Conservation (phyloP, 23 tunicate species). For the Corella eumyota region DNA sequence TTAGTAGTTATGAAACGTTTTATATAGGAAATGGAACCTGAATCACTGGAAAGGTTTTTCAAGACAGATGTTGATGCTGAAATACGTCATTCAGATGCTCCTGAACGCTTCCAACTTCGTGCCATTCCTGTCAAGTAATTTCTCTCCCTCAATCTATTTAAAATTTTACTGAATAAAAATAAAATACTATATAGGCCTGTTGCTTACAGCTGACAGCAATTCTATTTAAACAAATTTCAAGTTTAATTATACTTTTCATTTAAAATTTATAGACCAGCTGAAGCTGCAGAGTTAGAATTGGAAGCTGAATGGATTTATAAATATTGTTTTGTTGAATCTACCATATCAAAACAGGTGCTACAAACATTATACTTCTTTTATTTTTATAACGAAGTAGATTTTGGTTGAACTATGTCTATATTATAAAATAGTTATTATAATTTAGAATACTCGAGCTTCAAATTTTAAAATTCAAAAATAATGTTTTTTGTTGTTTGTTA, state of each 20-base stretch:
- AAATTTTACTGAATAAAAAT: neutral
- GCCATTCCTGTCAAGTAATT: conserved; percentile 75
- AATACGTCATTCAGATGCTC: conserved; percentile 69
- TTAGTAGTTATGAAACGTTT: neutral
- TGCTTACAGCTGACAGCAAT: neutral
- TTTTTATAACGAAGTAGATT: neutral
- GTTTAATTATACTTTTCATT: neutral
- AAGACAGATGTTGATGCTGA: conserved; percentile 86
- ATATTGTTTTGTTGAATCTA: conserved; percentile 69
- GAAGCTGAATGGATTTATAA: conserved; percentile 98
- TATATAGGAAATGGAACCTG: conserved; percentile 86
- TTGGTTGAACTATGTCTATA: neutral
- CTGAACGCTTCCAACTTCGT: conserved; percentile 91
- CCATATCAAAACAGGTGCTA: conserved; percentile 74
- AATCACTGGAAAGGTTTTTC: conserved; percentile 66
- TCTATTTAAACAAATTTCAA: neutral
- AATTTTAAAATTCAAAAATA: neutral
- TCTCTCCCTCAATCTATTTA: neutral
- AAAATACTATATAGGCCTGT: neutral
- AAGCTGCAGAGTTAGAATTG: conserved; percentile 53
- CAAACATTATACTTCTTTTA: neutral
- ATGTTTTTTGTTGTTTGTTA: neutral
- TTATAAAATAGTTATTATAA: too few relatives aligned
- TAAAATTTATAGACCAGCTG: conserved; percentile 42
- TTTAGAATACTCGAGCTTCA: too few relatives aligned